A percentile compares a stretch with the other conserved stretches of the same genome.
phyloP scores from a whole-genome alignment of 2,888 invertebrate genomes.

The Mongoloraphidia duomilia region DNA sequence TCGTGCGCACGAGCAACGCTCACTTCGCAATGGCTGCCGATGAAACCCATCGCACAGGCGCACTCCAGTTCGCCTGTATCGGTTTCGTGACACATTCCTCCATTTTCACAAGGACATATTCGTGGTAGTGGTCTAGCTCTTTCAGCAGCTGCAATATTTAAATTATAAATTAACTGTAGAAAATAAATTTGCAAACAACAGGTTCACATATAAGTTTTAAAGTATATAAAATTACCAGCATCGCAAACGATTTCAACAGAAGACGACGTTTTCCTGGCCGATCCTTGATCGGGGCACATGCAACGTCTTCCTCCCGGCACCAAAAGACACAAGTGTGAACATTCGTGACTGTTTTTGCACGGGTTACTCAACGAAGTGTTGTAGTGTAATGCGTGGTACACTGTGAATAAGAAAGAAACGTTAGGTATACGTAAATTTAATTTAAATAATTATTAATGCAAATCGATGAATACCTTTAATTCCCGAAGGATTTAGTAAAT shows the following conservation, averaged over 20 bases:
- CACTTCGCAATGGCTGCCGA: conserved; percentile 59
- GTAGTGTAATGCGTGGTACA: conserved; percentile 73
- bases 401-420: conserved; percentile 27
- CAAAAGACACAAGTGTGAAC: conserved; percentile 85
- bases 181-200: neutral
- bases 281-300: conserved; percentile 68
- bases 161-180: neutral
- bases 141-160: conserved; percentile 46
- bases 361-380: conserved; percentile 56
- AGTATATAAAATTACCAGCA: conserved; percentile 38
- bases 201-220: neutral
- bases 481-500: conserved; percentile 73
- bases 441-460: neutral
- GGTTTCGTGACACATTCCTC: conserved; percentile 52
- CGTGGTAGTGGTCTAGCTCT: conserved; percentile 56
- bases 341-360: conserved; percentile 51
- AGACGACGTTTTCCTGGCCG: conserved; percentile 32
- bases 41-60: conserved; percentile 54
- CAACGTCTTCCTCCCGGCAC: conserved; percentile 82
- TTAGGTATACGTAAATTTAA: conserved; percentile 2
- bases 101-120: conserved; percentile 75
- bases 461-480: conserved; percentile 46
- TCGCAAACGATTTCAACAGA: conserved; percentile 63
- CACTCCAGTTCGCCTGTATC: conserved; percentile 48
- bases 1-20: conserved; percentile 43